Conservation (phyloP, 2,888 invertebrate genomes). For the Spatulosminthurus flaviceps region DNA sequence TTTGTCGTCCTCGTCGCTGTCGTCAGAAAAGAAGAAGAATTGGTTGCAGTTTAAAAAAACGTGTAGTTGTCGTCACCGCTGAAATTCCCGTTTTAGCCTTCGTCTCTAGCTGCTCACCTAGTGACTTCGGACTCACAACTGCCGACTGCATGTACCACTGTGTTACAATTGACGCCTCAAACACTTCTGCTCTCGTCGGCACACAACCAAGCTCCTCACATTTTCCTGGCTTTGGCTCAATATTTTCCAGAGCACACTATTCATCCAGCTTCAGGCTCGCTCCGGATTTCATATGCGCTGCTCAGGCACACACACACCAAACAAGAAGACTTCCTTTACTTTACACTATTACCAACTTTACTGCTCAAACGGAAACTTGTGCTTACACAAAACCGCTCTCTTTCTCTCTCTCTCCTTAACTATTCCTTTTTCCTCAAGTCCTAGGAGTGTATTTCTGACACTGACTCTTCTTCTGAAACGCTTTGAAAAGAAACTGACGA, state of each 20-base stretch:
- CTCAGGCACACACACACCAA: slow-evolving; percentile 16
- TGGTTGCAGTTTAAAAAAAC: neutral
- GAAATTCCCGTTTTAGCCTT: slow-evolving; percentile 32
- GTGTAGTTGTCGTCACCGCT: slow-evolving; percentile 32
- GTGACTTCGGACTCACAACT: slow-evolving; percentile 42
- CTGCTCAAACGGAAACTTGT: slow-evolving; percentile 37
- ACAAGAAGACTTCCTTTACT: neutral
- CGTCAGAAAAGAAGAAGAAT: slow-evolving; percentile 19
- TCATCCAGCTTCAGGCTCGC: slow-evolving; percentile 27
- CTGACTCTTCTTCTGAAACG: neutral
- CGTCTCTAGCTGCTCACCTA: slow-evolving; percentile 36
- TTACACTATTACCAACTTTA: slow-evolving; percentile 12
- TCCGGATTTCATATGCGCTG: slow-evolving; percentile 34
- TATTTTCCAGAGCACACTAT: slow-evolving; percentile 34
- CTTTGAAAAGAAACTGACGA: neutral
- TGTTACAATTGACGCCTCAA: slow-evolving; percentile 48
- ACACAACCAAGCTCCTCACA: slow-evolving; percentile 51
- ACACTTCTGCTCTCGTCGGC: slow-evolving; percentile 49
- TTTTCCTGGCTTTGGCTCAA: slow-evolving; percentile 40
- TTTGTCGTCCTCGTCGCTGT: slow-evolving; percentile 19
- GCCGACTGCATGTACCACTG: slow-evolving; percentile 41
- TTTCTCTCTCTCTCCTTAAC: neutral
- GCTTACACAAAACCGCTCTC: slow-evolving; percentile 9
- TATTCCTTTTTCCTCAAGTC: neutral
- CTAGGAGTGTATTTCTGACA: slow-evolving; percentile 8